Evolutionary conservation across 1,140 invertebrate species (phyloP).

Genomic region (Diplogasteroides magnus): DNA sequence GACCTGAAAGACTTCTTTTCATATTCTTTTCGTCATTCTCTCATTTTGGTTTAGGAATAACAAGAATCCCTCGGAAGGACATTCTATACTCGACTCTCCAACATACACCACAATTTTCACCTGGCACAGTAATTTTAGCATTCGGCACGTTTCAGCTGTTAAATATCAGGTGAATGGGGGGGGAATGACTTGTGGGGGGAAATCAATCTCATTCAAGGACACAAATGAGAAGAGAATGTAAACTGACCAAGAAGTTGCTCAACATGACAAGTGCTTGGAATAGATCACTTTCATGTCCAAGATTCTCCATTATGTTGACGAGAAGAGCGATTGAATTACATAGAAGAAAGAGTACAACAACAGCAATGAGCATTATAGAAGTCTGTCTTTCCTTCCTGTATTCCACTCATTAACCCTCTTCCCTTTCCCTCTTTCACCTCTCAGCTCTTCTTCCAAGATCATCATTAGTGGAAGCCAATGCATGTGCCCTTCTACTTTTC

Average conservation of each 20-base stretch:
- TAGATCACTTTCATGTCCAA: slow-evolving; percentile 30
- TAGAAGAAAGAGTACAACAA: slow-evolving; percentile 41
- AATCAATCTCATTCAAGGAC: no score
- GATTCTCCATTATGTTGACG: slow-evolving; percentile 51
- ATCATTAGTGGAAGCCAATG: background rate
- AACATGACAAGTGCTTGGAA: slow-evolving; percentile 45
- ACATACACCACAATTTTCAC: no score
- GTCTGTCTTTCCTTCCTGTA: slow-evolving; percentile 38
- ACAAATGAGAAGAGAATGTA: background rate
- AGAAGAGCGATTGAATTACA: slow-evolving; percentile 48
- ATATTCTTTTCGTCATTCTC: background rate
- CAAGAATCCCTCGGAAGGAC: no score
- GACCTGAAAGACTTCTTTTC: slow-evolving; percentile 24
- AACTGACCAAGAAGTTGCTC: slow-evolving; percentile 48
- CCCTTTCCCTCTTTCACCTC: background rate
- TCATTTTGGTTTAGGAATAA: background rate
- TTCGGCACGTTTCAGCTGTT: no score
- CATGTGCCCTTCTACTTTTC: slow-evolving; percentile 22
- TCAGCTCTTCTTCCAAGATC: background rate
- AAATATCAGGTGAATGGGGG: no score
- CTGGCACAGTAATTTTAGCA: no score
- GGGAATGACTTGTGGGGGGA: no score
- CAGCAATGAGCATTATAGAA: slow-evolving; percentile 41
- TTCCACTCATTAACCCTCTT: background rate
- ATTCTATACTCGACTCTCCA: no score